A percentile compares a stretch with the other conserved stretches of the same genome.
Conservation (phyloP, 2,797 vertebrate genomes). For the Silurus lanzhouensis region DNA sequence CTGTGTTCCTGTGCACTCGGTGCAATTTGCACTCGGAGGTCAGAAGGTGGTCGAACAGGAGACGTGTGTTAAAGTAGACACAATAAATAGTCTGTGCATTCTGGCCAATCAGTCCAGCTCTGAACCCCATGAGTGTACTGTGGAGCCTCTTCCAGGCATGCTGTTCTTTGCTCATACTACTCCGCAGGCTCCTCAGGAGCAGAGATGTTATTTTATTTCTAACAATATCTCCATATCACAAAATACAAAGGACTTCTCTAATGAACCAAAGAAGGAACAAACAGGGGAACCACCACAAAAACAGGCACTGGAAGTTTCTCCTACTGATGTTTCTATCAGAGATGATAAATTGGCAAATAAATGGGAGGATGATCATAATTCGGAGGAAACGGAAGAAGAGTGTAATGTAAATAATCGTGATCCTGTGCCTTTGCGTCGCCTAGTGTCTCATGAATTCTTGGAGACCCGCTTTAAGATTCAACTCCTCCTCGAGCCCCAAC, state of each 20-base stretch:
- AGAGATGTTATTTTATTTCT: not conserved
- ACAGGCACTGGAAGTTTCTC: not conserved
- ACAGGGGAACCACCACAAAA: not conserved
- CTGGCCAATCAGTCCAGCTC: slow-evolving; percentile 20
- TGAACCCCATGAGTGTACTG: slow-evolving; percentile 55
- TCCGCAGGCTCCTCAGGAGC: slow-evolving; percentile 37
- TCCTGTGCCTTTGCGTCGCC: slow-evolving; percentile 70
- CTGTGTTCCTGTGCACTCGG: slow-evolving; percentile 8
- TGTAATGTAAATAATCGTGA: slow-evolving; percentile 42
- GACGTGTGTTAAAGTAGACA: slow-evolving; percentile 17
- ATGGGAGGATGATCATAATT: not conserved
- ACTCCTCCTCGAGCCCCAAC: slow-evolving; percentile 90
- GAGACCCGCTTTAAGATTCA: slow-evolving; percentile 88
- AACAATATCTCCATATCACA: slow-evolving; percentile 23
- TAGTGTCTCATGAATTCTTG: slow-evolving; percentile 86
- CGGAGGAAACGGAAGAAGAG: slow-evolving; percentile 16
- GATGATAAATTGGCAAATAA: slow-evolving; percentile 4
- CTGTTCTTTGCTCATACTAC: slow-evolving; percentile 76
- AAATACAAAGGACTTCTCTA: slow-evolving; percentile 22
- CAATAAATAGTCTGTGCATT: slow-evolving; percentile 18
- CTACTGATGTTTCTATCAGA: not conserved
- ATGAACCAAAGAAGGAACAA: slow-evolving; percentile 28
- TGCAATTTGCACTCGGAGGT: slow-evolving; percentile 31
- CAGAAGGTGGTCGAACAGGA: slow-evolving; percentile 24
- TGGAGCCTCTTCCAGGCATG: slow-evolving; percentile 84